Base-by-base conservation (phyloP, 2,797 vertebrate genomes). In the Notoglanidium macrostoma region DNA sequence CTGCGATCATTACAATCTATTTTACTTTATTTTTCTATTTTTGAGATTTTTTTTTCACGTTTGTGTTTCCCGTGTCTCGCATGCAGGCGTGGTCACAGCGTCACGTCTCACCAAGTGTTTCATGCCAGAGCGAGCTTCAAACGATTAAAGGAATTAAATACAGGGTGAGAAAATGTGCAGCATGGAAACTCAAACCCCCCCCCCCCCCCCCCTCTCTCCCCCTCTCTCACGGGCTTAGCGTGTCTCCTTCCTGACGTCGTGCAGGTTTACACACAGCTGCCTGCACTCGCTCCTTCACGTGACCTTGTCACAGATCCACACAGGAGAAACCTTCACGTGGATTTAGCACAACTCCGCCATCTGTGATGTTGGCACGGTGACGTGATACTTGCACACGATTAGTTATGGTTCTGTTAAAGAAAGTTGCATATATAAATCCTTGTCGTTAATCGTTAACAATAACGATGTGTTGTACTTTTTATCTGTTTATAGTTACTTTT, bases 241-340 rank as follows among this genome's bases (percentile, higher is more conserved):
- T 54, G 44, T n/a, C 49, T 51, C 14, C 12, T 17, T 78, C 51
- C 29, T 32, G 74, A 32, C 3, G 51, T 54, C n/a, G 5, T 77
- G 74, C n/a, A 77, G 46, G n/a, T 21, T 55, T 55, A 80, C 19
- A 40, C 46, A 51, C 32, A 80, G 32, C 77, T 61, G 49, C 74
- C 46, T 77, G 35, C 55, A 26, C 32, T 80, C 55, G 19, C 10
- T 80, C 55, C 21, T 80, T 80, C 77, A 26, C 32, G 32, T 80
- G 77, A 80, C 77, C 77, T 80, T 80, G 54, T 80, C 55, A 23
- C 10, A 4, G 55, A 59, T 23, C 55, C 54, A 59, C 77, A 61
- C 77, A 59, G 77, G 10, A 80, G 77, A 59, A 32, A 40, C 2
- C 77, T 79, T 15, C 54, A 35, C 77, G 3, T 40, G 54, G 17